Conservation (phyloP, 1,140 invertebrate genomes). For the Phenacoccus solenopsis region DNA sequence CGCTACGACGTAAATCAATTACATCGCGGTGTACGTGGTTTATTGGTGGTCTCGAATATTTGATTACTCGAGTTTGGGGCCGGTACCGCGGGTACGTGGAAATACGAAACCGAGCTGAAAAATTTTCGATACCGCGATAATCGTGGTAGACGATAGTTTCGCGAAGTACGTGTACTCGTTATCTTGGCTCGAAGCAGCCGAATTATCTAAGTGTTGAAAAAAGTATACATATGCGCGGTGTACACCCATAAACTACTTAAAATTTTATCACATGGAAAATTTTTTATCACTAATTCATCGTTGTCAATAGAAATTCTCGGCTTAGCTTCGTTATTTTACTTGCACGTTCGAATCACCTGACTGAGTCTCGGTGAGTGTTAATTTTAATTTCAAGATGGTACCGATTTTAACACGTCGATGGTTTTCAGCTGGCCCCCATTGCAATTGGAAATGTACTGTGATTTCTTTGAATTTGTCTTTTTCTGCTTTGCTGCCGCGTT, state of each 20-base stretch:
- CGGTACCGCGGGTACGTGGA: too few species aligned
- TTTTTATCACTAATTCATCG: not conserved
- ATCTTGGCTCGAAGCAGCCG: not conserved
- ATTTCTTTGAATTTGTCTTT: slow-evolving; percentile 3
- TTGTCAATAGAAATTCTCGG: not conserved
- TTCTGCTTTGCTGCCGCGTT: not conserved
- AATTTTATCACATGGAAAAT: not conserved
- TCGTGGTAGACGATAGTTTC: not conserved
- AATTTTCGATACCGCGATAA: too few species aligned
- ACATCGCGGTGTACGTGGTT: too few species aligned
- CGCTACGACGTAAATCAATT: too few species aligned
- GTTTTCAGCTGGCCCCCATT: too few species aligned
- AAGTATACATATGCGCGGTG: too few species aligned
- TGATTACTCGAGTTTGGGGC: too few species aligned
- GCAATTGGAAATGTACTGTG: not conserved
- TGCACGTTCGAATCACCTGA: not conserved
- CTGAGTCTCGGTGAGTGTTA: too few species aligned
- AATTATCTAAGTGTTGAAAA: slow-evolving; percentile 3
- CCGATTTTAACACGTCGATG: too few species aligned
- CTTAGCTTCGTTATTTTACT: not conserved
- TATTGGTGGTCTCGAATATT: too few species aligned
- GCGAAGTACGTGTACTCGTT: not conserved
- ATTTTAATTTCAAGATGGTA: too few species aligned
- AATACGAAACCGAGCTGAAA: too few species aligned
- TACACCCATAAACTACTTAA: not conserved